These are phyloP conservation scores for Lepus oiostolus DNA, from an alignment of 2,797 vertebrate genomes.

Conservation along the genomic window DNA sequence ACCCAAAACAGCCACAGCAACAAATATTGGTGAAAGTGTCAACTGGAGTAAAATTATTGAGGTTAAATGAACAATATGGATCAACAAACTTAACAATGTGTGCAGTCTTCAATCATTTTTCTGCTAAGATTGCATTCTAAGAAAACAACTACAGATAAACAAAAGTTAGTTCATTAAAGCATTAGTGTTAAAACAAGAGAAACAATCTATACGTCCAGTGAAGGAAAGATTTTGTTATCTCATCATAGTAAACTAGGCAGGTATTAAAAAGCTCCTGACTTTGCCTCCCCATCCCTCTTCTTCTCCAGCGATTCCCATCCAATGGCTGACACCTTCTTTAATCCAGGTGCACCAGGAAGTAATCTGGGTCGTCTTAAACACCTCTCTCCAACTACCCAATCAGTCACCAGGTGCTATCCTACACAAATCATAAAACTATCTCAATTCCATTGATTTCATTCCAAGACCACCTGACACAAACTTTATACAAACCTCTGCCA, in stretches of 20 bases:
- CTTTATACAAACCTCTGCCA: neutral
- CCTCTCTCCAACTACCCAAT: neutral
- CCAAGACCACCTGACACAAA: neutral
- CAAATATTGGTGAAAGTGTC: neutral
- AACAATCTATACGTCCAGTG: neutral
- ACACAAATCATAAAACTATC: neutral
- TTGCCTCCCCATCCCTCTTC: neutral
- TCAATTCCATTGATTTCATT: neutral
- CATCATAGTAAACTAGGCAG: neutral
- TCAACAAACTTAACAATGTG: conserved; percentile 50
- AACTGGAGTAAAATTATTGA: conserved; percentile 57
- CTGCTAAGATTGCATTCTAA: conserved; percentile 10
- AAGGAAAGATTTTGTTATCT: neutral
- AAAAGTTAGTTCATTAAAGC: conserved; percentile 12
- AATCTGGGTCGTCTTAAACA: neutral
- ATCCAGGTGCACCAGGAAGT: neutral
- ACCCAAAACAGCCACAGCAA: neutral
- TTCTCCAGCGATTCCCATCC: neutral
- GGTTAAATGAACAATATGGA: conserved; percentile 23
- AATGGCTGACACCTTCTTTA: neutral
- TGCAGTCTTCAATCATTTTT: neutral
- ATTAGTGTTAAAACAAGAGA: conserved; percentile 14
- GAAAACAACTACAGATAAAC: conserved; percentile 15
- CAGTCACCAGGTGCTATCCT: neutral
- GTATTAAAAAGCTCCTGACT: neutral